Evolutionary conservation across 2,113 vertebrate genomes (phyloP), one percentile per base, ranked within the genome.

Genomic region (Pogona vitticeps): DNA sequence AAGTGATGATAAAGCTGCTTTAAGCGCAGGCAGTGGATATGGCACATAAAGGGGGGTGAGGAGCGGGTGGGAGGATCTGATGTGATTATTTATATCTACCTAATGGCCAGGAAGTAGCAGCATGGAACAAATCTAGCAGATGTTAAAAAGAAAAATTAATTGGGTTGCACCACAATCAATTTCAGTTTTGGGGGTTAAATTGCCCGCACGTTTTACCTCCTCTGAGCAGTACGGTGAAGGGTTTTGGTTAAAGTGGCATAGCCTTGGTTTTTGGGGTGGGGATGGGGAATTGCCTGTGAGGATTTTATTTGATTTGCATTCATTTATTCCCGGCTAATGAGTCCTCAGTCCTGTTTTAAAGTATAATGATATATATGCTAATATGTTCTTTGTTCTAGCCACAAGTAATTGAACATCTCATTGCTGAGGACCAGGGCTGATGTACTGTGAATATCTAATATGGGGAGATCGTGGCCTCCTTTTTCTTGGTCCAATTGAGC

Each of bases 331-430:
- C 90, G 46, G 91, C 76, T 92, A 93, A 94, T 93, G 81, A 92
- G 36, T 88, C 83, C 85, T 92, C 36, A n/a, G 84, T 90, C 79
- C 88, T 91, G 94, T 94, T 95, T 96, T 91, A 94, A 94, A 95
- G 88, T 93, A 88, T 91, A 92, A 92, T 92, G 90, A 94, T 92
- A 92, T 94, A 94, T 95, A 94, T 91, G 91, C 83, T 93, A 93
- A 94, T 91, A 84, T 8, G 33, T 42, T 90, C 90, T 92, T 94
- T 92, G 70, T 92, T 93, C 80, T 91, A 1, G 13, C n/a, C 3
- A n/a, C 31, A 92, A 92, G 56, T 87, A 93, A 92, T 80, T 94
- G 86, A 91, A 90, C 59, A 93, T 92, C 76, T 92, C 87, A 90
- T 40, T 86, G 76, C 72, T 65, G 33, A 93, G 82, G 84, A 90